Evolutionary conservation across 2,888 invertebrate species (phyloP).

Genomic region (Cremastinae sp.): DNA sequence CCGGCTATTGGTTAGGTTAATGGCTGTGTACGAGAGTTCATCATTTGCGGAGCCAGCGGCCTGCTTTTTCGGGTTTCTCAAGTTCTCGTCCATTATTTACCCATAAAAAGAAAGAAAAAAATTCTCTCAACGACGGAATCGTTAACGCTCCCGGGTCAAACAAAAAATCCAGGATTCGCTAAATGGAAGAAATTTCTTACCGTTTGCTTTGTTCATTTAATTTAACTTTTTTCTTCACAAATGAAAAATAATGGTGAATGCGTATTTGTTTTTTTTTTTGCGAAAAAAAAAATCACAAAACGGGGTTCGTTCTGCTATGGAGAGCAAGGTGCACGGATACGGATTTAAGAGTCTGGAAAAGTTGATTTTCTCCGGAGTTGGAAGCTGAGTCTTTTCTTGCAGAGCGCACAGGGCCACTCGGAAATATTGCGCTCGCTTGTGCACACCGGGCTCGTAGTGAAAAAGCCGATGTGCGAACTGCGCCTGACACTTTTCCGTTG

Average conservation of each 20-base stretch:
- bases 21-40: slow-evolving; percentile 27
- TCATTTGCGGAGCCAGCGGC: slow-evolving; percentile 2
- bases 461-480: slow-evolving; percentile 31
- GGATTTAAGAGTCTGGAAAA: slow-evolving; percentile 21
- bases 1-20: slow-evolving; percentile 40
- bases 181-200: no score
- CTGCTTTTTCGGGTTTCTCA: background rate
- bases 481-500: slow-evolving; percentile 46
- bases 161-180: no score
- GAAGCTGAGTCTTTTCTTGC: background rate
- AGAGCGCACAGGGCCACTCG: slow-evolving; percentile 16
- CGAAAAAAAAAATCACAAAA: background rate
- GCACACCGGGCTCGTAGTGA: background rate
- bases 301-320: background rate
- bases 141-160: no score
- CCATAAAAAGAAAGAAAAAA: background rate
- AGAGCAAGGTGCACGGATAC: background rate
- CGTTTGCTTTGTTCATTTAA: no score
- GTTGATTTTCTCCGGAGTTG: background rate
- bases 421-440: slow-evolving; percentile 14
- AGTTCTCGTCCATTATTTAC: background rate
- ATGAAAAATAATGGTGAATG: background rate
- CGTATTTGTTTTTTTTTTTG: background rate
- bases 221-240: no score
- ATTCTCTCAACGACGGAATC: background rate